These are phyloP conservation scores for Drosophila barbarae DNA, from an alignment of 2,888 invertebrate species.

Conservation along the genomic window DNA sequence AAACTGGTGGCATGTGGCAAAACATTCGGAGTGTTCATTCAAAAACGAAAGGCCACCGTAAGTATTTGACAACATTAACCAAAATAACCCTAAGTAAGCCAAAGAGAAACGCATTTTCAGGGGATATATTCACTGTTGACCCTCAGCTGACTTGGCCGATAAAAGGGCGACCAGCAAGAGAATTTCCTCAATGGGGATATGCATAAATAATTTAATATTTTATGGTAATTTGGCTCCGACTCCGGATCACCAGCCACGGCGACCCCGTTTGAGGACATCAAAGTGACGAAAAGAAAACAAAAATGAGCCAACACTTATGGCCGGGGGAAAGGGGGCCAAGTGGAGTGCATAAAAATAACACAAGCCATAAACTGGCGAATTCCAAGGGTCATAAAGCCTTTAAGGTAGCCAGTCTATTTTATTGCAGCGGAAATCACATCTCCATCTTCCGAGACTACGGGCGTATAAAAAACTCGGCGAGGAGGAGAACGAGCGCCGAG, in stretches of 20 bases:
- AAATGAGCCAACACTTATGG: slow-evolving; percentile 47
- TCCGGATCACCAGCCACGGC: slow-evolving; percentile 4
- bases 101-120: slow-evolving; percentile 7
- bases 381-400: slow-evolving; percentile 63
- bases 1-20: neutral
- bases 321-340: slow-evolving; percentile 16
- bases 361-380: slow-evolving; percentile 66
- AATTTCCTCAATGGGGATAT: slow-evolving; percentile 37
- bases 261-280: slow-evolving; percentile 36
- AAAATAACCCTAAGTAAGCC: slow-evolving; percentile 17
- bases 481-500: slow-evolving; percentile 8
- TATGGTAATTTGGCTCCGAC: slow-evolving; percentile 54
- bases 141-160: slow-evolving; percentile 12
- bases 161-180: slow-evolving; percentile 29
- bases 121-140: slow-evolving; percentile 3
- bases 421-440: slow-evolving; percentile 70
- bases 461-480: slow-evolving; percentile 32
- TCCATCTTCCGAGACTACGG: slow-evolving; percentile 26
- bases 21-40: neutral
- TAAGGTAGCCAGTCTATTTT: slow-evolving; percentile 70
- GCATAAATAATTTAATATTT: slow-evolving; percentile 69
- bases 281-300: slow-evolving; percentile 35
- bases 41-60: neutral
- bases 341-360: slow-evolving; percentile 56
- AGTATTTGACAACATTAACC: slow-evolving; percentile 25